Evolutionary conservation across 2,888 invertebrate genomes (phyloP).

Genomic region (Drosophila atripex): DNA sequence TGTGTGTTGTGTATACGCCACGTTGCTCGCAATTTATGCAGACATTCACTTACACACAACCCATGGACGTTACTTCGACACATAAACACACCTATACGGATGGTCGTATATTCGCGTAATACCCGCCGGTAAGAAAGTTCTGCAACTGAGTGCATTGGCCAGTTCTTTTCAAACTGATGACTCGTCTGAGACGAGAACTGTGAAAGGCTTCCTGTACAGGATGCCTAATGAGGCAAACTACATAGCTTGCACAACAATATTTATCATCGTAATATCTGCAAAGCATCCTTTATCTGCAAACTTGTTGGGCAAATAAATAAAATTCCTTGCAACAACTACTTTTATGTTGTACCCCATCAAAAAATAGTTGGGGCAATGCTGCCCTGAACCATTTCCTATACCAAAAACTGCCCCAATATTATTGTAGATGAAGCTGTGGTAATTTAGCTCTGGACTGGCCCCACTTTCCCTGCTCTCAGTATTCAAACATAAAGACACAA

Average conservation of each 20-base stretch:
- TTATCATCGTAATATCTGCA: background rate
- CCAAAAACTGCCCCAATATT: slow-evolving; percentile 22
- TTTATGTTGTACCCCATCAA: background rate
- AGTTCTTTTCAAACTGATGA: slow-evolving; percentile 31
- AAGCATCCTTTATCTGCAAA: background rate
- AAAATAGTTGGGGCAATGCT: background rate
- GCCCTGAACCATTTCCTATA: background rate
- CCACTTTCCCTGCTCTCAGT: background rate
- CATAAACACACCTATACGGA: slow-evolving; percentile 20
- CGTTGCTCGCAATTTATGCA: slow-evolving; percentile 75
- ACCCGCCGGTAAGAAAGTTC: slow-evolving; percentile 46
- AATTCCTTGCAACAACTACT: background rate
- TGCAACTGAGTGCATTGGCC: slow-evolving; percentile 58
- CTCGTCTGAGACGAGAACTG: slow-evolving; percentile 6
- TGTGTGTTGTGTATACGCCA: slow-evolving; percentile 70
- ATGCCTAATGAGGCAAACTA: background rate
- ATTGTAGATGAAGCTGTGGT: slow-evolving; percentile 23
- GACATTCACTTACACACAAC: slow-evolving; percentile 47
- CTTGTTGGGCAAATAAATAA: background rate
- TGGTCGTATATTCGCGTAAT: slow-evolving; percentile 27
- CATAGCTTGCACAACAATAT: background rate
- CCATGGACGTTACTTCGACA: slow-evolving; percentile 36
- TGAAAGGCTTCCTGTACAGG: slow-evolving; percentile 5
- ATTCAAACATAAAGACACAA: slow-evolving; percentile 21
- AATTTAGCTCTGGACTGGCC: background rate